A percentile compares a stretch with the other conserved stretches of the same genome.
These are phyloP conservation scores for Alces alces DNA, from an alignment of 2,113 vertebrate genomes.

Conservation along the genomic window DNA sequence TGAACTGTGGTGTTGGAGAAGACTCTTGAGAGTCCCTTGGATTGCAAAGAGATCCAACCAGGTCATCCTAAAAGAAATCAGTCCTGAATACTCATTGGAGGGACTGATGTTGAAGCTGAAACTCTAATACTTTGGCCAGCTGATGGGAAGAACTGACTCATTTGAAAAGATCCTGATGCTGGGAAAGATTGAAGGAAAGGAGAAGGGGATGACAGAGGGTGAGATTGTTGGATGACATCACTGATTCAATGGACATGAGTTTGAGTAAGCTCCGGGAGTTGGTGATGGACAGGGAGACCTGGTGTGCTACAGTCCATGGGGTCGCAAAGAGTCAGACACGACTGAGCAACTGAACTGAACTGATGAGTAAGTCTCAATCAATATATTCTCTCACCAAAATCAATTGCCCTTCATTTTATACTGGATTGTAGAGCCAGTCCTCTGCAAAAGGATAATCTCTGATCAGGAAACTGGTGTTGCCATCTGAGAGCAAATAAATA, in stretches of 20 bases:
- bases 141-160: neutral
- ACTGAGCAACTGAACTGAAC: neutral
- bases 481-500: neutral
- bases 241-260: neutral
- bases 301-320: neutral
- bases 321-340: neutral
- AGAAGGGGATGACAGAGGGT: neutral
- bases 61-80: neutral
- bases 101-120: neutral
- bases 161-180: neutral
- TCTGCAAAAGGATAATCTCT: neutral
- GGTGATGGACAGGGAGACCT: neutral
- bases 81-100: neutral
- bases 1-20: neutral
- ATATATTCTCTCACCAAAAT: neutral
- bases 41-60: neutral
- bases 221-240: neutral
- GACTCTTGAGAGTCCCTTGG: neutral
- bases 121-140: neutral
- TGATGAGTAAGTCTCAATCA: neutral
- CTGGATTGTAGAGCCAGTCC: neutral
- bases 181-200: neutral
- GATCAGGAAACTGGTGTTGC: fast-evolving
- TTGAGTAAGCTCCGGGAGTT: neutral
- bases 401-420: neutral